Conservation (phyloP, 2,113 vertebrate genomes). For the Daboia siamensis region DNA sequence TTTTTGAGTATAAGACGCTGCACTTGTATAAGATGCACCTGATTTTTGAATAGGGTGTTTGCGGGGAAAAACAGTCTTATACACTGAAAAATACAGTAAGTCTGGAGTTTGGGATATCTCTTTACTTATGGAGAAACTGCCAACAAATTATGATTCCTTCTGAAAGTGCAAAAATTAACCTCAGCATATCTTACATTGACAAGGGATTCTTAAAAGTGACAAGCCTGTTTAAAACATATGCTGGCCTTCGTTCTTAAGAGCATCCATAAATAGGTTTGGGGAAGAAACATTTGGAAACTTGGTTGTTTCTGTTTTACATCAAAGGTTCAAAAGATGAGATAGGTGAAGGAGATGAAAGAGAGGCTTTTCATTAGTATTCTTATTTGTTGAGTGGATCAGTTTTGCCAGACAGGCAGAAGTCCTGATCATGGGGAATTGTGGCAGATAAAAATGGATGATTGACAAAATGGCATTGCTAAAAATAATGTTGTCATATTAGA, state of each 20-base stretch:
- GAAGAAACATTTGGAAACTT: constrained; percentile 40
- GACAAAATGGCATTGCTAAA: background rate
- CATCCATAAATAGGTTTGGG: constrained; percentile 25
- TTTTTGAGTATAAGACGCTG: too few species aligned
- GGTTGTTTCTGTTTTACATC: constrained; percentile 37
- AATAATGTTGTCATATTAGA: background rate
- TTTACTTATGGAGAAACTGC: constrained; percentile 32
- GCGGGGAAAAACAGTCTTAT: too few species aligned
- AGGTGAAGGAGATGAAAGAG: constrained; percentile 39
- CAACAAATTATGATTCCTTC: constrained; percentile 42
- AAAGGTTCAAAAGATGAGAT: constrained; percentile 27
- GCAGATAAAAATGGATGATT: background rate
- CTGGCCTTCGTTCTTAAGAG: constrained; percentile 36
- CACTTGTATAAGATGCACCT: too few species aligned
- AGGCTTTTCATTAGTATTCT: constrained; percentile 44
- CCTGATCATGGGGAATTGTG: background rate
- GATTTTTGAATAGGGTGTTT: too few species aligned
- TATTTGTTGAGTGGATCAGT: constrained; percentile 13
- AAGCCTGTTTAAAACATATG: constrained; percentile 14
- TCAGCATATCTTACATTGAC: constrained; percentile 16
- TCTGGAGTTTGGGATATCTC: constrained; percentile 5
- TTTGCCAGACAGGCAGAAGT: constrained; percentile 24
- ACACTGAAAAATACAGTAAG: background rate
- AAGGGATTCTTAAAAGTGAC: constrained; percentile 28
- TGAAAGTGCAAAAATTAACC: constrained; percentile 46